Base-by-base conservation (phyloP, 2,113 vertebrate genomes). In the Dicerorhinus sumatrensis region DNA sequence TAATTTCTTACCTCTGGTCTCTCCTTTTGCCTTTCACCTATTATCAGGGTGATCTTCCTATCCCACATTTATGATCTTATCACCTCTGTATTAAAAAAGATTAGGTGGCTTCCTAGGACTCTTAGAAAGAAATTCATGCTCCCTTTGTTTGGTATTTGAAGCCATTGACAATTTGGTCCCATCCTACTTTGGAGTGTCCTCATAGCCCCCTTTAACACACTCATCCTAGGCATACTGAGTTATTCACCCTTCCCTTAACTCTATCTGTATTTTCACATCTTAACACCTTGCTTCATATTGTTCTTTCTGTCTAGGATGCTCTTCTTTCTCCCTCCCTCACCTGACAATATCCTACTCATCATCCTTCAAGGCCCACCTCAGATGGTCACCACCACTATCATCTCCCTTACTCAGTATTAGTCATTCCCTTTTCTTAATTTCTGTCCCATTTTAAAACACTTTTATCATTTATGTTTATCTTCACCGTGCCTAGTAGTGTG, bases 381-480 rank as follows among this genome's bases (percentile, higher is more conserved):
- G 17, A 73, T 16, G 36, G 10, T 70, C 42, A 16, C 48, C 1
- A 29, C n/a, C 8, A 79, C 58, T 80, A 25, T n/a, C n/a, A 25
- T n/a, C n/a, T 25, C 21, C 36, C 21, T 96, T 31, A 20, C 16
- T 69, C 16, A 33, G 83, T 79, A 84, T 42, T 42, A 65, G 25
- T 56, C 14, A 60, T 65, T 21, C 65, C 29, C 18, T 83, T 92
- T 85, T 84, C 46, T 94, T 54, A 89, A 60, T 79, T 63, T 17
- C 13, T 16, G 29, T 36, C 42, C 82, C 54, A 54, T 23, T 85
- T 93, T 93, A 84, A 92, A 83, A 85, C 18, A 89, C 46, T 25
- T 39, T 62, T 84, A 86, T 73, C 48, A 51, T 54, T 95, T 91
- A 92, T 72, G 23, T 94, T 90, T 87, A 46, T 36, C 12, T 58